Conservation (phyloP, 1,140 invertebrate species). For the Saccostrea glomerata region DNA sequence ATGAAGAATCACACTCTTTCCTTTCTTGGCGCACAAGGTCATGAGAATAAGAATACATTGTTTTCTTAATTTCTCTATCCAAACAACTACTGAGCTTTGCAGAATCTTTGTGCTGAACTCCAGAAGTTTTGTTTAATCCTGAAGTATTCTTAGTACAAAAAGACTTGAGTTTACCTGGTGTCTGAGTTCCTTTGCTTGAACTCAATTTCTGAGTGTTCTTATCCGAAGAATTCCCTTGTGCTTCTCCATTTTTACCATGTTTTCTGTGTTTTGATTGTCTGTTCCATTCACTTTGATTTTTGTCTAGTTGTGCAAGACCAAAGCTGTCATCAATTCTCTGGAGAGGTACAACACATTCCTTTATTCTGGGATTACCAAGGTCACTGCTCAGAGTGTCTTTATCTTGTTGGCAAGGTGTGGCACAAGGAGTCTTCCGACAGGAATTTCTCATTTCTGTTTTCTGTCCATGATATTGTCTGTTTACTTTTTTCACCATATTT, state of each 20-base stretch:
- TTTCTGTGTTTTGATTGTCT: not conserved
- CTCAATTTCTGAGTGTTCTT: not conserved
- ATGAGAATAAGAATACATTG: not conserved
- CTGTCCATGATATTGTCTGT: not conserved
- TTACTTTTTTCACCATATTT: not conserved
- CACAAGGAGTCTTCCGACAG: not conserved
- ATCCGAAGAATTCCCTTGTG: not conserved
- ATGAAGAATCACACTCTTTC: not conserved
- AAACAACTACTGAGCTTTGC: not conserved
- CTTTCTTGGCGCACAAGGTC: not conserved
- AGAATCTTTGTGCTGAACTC: not conserved
- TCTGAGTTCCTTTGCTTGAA: not conserved
- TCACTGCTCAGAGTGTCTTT: not conserved
- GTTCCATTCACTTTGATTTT: not conserved
- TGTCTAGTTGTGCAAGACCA: not conserved
- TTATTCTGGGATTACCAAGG: not conserved
- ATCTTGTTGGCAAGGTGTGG: not conserved
- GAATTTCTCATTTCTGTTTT: not conserved
- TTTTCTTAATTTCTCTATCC: not conserved
- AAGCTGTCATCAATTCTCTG: not conserved
- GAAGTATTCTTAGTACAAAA: not conserved
- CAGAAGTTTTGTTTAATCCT: not conserved
- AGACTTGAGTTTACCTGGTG: not conserved
- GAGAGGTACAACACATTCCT: not conserved
- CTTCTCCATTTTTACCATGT: not conserved